Base-by-base conservation (phyloP, 2,113 vertebrate species). In the Epinephelus fuscoguttatus region DNA sequence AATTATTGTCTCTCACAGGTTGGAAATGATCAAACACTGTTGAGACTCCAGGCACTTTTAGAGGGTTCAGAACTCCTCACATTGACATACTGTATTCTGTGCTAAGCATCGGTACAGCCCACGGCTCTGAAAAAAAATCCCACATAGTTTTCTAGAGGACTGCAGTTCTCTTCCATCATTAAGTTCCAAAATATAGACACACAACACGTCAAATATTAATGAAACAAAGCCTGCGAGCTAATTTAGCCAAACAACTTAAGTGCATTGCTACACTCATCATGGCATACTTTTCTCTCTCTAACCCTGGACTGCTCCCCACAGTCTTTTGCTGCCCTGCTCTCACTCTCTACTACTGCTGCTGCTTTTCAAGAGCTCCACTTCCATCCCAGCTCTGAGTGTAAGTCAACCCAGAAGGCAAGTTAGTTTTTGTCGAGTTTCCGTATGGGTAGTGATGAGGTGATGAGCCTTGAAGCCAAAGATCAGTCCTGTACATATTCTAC, bases 111-210 rank as follows among this genome's bases (percentile, higher is more conserved):
- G 47, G 21, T 4, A n/a, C 14, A n/a, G 61, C 62, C 45, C 13
- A 75, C 12, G 27, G 53, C 47, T 37, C 64, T 8, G 10, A 19
- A 82, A 84, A 76, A 40, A 78, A 40, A 23, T 53, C 18, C 59
- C 15, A 27, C 17, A 21, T 37, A 25, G 42, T 40, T 70, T 78
- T 33, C 57, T 6, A 2, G 33, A 27, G 15, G 14, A 66, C 23
- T 37, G 1, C 25, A 25, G 9, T 82, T 80, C 40, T 67, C 1
- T 18, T 47, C 23, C 15, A 25, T 60, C 45, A 70, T 57, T 64
- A 74, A 15, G 50, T 69, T 69, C 11, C 21, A 64, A 75, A 80
- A 55, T 59, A 64, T 4, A 75, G 66, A 72, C 19, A 68, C 50
- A 66, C 56, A 68, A 56, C 37, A n/a, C 0, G 21, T 61, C 63